Percentiles rank a stretch among this genome's conserved stretches.
Conservation (phyloP, 1,140 invertebrate species). For the Dendroctonus ponderosae region DNA sequence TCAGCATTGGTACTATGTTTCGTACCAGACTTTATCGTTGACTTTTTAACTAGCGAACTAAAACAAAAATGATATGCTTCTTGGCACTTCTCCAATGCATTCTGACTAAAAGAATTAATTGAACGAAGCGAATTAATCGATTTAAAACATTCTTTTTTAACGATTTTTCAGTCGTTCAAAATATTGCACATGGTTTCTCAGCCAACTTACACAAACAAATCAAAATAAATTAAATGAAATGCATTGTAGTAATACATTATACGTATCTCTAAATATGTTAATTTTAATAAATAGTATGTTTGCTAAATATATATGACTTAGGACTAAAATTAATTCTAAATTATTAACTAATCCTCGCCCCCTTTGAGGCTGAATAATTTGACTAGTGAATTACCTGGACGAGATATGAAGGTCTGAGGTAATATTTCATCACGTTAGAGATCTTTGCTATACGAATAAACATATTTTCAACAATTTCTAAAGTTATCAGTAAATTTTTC, state of each 20-base stretch:
- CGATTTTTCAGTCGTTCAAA: conserved; percentile 46
- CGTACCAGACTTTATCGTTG: too few species aligned
- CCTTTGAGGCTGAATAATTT: conserved; percentile 49
- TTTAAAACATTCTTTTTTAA: conserved; percentile 18
- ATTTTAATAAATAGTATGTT: conserved; percentile 49
- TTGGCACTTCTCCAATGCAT: conserved; percentile 25
- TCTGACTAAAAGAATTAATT: conserved; percentile 9
- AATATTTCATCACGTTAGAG: background rate
- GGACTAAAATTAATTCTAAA: conserved; percentile 45
- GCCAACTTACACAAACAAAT: conserved; percentile 39
- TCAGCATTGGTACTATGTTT: too few species aligned
- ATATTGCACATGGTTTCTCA: conserved; percentile 50
- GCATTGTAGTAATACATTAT: conserved; percentile 33
- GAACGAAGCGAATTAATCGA: conserved; percentile 4
- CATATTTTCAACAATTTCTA: too few species aligned
- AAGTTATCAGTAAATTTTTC: too few species aligned
- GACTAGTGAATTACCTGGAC: conserved; percentile 50
- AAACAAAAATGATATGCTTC: conserved; percentile 41
- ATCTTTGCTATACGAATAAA: too few species aligned
- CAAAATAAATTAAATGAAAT: conserved; percentile 32
- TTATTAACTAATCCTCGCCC: conserved; percentile 46
- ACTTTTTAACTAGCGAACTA: conserved; percentile 5
- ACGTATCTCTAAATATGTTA: conserved; percentile 45
- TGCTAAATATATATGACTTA: conserved; percentile 49
- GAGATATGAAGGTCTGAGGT: conserved; percentile 30